These are phyloP conservation scores for Spinus olivaceus DNA, from an alignment of 2,797 vertebrate species.

Conservation along the genomic window DNA sequence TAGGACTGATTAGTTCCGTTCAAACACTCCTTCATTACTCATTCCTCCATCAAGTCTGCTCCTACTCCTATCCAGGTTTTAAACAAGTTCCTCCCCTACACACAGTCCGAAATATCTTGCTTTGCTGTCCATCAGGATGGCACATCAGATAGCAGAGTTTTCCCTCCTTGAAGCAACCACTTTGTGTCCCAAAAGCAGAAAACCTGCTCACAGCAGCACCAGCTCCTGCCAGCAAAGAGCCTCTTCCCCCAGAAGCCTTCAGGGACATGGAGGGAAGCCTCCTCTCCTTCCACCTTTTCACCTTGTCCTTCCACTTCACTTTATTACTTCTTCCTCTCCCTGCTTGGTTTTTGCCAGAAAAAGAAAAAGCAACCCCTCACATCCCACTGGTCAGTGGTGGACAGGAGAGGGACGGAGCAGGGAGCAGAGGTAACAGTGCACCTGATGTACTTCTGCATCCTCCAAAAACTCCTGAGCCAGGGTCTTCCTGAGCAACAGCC, in stretches of 20 bases:
- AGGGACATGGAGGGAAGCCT: background rate
- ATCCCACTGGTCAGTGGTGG: background rate
- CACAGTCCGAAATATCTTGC: background rate
- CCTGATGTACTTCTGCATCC: background rate
- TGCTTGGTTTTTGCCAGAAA: background rate
- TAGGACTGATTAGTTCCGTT: constrained; percentile 68
- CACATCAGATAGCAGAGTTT: background rate
- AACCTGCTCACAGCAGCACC: background rate
- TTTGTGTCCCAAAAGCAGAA: background rate
- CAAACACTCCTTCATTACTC: constrained; percentile 62
- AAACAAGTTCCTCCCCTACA: constrained; percentile 39
- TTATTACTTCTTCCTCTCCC: background rate
- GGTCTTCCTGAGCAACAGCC: background rate
- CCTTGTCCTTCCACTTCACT: background rate
- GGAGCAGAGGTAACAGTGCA: background rate
- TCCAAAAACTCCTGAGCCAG: background rate
- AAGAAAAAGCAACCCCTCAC: background rate
- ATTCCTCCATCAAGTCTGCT: constrained; percentile 57
- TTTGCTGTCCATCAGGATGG: background rate
- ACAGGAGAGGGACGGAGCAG: background rate
- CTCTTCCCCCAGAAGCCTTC: background rate
- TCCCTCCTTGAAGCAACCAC: background rate
- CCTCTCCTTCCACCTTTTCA: background rate
- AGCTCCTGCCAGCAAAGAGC: background rate
- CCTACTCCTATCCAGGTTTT: constrained; percentile 53